A percentile compares a stretch with the other conserved stretches of the same genome.
These are phyloP conservation scores for Hypothenemus hampei DNA, from an alignment of 1,140 invertebrate species.

Conservation along the genomic window DNA sequence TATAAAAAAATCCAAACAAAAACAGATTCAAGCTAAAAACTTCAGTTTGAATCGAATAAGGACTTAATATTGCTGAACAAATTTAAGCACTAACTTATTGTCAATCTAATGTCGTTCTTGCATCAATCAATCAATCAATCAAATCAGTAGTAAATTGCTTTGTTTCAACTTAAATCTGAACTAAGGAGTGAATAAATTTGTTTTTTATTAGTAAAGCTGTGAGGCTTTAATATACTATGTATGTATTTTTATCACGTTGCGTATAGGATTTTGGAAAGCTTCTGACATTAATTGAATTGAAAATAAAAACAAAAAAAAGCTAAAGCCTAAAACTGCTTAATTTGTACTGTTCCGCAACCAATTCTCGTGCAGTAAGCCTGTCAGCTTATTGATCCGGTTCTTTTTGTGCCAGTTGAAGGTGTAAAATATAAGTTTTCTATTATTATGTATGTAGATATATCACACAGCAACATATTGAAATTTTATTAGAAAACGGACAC, in stretches of 20 bases:
- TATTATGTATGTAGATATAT: no score
- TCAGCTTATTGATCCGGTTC: no score
- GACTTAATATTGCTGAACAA: background rate
- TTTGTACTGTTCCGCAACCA: no score
- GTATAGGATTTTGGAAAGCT: conserved; percentile 32
- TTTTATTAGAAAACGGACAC: background rate
- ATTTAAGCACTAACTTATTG: background rate
- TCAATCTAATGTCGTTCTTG: conserved; percentile 11
- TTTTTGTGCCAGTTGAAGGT: no score
- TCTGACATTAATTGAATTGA: conserved; percentile 29
- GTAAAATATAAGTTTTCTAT: no score
- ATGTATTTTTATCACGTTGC: conserved; percentile 40
- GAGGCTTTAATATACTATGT: conserved; percentile 32
- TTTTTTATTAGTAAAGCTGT: conserved; percentile 25
- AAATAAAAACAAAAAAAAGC: no score
- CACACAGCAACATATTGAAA: background rate
- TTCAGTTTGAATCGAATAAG: background rate
- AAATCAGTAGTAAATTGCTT: background rate
- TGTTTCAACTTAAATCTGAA: conserved; percentile 8
- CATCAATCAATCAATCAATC: no score
- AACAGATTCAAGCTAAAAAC: conserved; percentile 1
- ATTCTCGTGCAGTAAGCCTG: no score
- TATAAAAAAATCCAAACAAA: no score
- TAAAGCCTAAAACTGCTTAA: no score
- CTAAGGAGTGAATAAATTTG: conserved; percentile 23